Percentiles rank a stretch among this genome's conserved stretches.
These are phyloP conservation scores for Spicauda simplicius DNA, from an alignment of 2,888 invertebrate genomes.

Conservation along the genomic window DNA sequence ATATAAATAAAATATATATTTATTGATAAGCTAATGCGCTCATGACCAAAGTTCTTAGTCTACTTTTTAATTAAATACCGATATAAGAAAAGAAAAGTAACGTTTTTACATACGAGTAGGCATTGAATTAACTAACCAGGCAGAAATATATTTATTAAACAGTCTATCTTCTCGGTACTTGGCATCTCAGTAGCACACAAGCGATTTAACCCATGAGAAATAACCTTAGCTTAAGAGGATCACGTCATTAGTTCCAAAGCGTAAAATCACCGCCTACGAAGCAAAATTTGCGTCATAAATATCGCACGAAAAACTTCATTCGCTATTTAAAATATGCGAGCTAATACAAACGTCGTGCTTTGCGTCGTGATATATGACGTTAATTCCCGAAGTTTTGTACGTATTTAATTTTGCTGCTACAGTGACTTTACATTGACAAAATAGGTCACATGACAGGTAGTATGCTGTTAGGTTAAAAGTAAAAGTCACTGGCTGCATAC, in stretches of 20 bases:
- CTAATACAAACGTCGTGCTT: conserved; percentile 47
- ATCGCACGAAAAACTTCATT: conserved; percentile 53
- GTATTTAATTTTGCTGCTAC: too few species aligned
- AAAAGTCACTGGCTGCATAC: too few species aligned
- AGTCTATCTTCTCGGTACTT: background rate
- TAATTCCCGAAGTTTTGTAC: conserved; percentile 34
- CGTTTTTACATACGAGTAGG: too few species aligned
- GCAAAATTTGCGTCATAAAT: conserved; percentile 50
- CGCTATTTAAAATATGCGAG: conserved; percentile 58
- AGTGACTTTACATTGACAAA: too few species aligned
- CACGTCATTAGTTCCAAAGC: conserved; percentile 41
- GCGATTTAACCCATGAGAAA: background rate
- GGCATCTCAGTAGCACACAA: background rate
- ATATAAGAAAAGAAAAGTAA: too few species aligned
- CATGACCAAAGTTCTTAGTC: too few species aligned
- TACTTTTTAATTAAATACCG: too few species aligned
- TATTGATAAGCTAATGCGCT: too few species aligned
- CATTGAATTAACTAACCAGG: background rate
- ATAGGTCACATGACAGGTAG: too few species aligned
- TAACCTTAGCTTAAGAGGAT: conserved; percentile 24
- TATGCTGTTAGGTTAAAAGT: too few species aligned
- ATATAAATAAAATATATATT: too few species aligned
- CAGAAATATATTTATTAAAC: background rate
- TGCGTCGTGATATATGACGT: conserved; percentile 52
- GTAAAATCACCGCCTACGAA: conserved; percentile 41